Base-by-base conservation (phyloP, 23 tunicate genomes). In the Styela clava region DNA sequence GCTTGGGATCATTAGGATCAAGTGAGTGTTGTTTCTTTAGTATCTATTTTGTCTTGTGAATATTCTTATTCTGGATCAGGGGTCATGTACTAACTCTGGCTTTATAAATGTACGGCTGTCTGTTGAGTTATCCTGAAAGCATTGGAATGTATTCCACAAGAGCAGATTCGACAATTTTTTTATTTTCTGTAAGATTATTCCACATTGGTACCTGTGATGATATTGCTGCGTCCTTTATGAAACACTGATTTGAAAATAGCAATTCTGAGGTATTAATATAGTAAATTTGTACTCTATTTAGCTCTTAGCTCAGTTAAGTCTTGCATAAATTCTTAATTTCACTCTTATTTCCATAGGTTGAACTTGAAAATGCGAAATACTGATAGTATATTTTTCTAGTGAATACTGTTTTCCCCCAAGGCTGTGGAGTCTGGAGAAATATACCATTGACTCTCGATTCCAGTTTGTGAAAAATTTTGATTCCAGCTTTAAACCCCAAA, bases 51-150 rank as follows among this genome's bases (percentile, higher is more conserved):
- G 1, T 82, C 61, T n/a, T n/a, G 18, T 78, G 1, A 74, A 74
- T 28, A 32, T 74, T 22, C 24, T 30, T 32, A 31, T 0, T 21
- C 64, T 85, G 94, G 69, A 96, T 96, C 16, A 84, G 85, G 29
- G 97, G 97, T 27, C 90, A 85, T 77, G 99, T 96, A n/a, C 84
- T 96, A 24, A 88, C 94, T 1, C 88, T 96, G 33, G 96, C 99
- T 0, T 77, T 96, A 69, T 97, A 96, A 44, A 96, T 96, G 99
- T 96, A 96, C 72, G 99, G 99, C 3, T 96, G 99, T 35, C 22
- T 61, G 22, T 56, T 65, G 99, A 44, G 99, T 96, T 24, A 96
- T 96, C 23, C 99, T 91, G 73, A 96, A 96, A 73, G 99, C 97
- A 2, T 70, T 96, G 79, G 99, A 96, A 68, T 95, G 95, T 62